Conservation (phyloP, 2,888 invertebrate genomes). For the Ctena decussata region DNA sequence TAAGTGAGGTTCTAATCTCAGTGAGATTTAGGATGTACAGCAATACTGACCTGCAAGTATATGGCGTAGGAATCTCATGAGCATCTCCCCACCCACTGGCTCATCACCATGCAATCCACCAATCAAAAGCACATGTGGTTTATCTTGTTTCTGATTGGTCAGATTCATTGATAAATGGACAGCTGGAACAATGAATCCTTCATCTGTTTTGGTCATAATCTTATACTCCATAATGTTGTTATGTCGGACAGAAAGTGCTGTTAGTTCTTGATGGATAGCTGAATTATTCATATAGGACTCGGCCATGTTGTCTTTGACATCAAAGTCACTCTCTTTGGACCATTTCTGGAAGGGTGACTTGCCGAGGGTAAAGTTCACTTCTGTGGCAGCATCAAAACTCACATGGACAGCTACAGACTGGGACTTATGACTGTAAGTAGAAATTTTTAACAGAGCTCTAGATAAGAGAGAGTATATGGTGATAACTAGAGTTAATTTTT, state of each 20-base stretch:
- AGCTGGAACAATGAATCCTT: constrained; percentile 68
- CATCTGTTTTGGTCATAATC: constrained; percentile 56
- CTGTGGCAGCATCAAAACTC: constrained; percentile 89
- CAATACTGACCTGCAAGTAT: constrained; percentile 87
- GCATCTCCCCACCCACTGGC: constrained; percentile 83
- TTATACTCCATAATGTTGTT: constrained; percentile 89
- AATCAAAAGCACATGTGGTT: constrained; percentile 94
- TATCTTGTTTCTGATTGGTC: constrained; percentile 84
- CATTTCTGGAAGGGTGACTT: constrained; percentile 90
- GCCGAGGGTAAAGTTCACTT: constrained; percentile 93
- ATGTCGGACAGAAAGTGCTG: constrained; percentile 91
- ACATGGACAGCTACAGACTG: constrained; percentile 90
- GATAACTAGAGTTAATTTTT: no score
- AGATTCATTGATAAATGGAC: constrained; percentile 73
- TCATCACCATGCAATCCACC: constrained; percentile 89
- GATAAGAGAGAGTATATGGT: no score
- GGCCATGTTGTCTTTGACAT: constrained; percentile 86
- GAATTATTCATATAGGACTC: constrained; percentile 90
- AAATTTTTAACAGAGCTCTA: no score
- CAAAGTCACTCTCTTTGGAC: constrained; percentile 88
- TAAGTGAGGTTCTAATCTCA: no score
- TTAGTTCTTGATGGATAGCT: constrained; percentile 90
- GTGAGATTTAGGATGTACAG: neutral
- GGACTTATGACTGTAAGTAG: constrained; percentile 82
- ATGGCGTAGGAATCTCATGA: constrained; percentile 91